Conservation (phyloP, 2,888 invertebrate genomes). For the Volucella bombylans region DNA sequence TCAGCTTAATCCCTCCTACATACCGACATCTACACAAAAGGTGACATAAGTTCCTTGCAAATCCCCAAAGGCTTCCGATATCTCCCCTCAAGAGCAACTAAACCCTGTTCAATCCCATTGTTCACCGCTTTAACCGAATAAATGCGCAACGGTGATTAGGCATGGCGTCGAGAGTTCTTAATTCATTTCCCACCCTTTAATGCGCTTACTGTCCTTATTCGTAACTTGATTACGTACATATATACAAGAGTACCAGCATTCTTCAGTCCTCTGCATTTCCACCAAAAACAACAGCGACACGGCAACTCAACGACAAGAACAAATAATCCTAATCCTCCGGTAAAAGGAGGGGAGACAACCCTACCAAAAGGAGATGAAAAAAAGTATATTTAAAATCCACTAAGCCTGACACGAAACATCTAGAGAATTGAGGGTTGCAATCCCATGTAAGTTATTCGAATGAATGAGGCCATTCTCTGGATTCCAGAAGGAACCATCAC, state of each 20-base stretch:
- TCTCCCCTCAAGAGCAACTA: background rate
- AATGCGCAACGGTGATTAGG: slow-evolving; percentile 54
- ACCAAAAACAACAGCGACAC: slow-evolving; percentile 1
- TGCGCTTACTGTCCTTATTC: slow-evolving; percentile 35
- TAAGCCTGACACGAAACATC: slow-evolving; percentile 34
- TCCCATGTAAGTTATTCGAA: slow-evolving; percentile 55
- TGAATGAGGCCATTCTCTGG: slow-evolving; percentile 47
- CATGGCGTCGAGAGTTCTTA: slow-evolving; percentile 27
- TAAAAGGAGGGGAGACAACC: background rate
- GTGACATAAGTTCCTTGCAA: slow-evolving; percentile 21
- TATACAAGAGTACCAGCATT: no score
- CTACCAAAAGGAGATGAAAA: background rate
- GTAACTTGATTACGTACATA: slow-evolving; percentile 23
- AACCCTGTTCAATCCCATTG: background rate
- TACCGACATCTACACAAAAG: slow-evolving; percentile 9
- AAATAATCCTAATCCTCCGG: slow-evolving; percentile 47
- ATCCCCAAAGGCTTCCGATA: slow-evolving; percentile 15
- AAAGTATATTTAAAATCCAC: background rate
- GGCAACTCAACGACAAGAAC: slow-evolving; percentile 25
- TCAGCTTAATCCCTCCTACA: slow-evolving; percentile 18
- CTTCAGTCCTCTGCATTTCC: slow-evolving; percentile 3
- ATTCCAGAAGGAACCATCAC: slow-evolving; percentile 6
- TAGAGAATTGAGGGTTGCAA: slow-evolving; percentile 11
- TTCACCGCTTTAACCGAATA: slow-evolving; percentile 28
- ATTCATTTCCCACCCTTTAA: slow-evolving; percentile 32